These are phyloP conservation scores for Vultur gryphus DNA, from an alignment of 2,797 vertebrate genomes.

Conservation along the genomic window DNA sequence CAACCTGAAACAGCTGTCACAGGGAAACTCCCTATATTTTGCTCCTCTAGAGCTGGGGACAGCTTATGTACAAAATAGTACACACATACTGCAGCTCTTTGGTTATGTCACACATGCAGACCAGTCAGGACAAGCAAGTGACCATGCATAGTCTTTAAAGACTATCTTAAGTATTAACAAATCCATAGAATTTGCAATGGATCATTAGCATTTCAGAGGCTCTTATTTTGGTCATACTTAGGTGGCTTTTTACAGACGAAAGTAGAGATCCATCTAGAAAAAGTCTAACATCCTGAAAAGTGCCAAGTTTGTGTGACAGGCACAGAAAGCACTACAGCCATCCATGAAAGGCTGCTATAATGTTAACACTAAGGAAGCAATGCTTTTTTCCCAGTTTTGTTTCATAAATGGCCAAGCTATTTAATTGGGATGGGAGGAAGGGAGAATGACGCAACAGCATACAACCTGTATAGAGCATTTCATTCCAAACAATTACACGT, in stretches of 20 bases:
- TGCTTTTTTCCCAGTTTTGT: background rate
- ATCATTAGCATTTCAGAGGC: background rate
- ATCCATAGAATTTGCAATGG: background rate
- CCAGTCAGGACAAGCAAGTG: background rate
- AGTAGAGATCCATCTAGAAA: background rate
- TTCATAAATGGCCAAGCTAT: background rate
- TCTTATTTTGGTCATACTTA: background rate
- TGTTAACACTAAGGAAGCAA: background rate
- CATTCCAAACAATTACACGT: background rate
- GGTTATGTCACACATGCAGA: background rate
- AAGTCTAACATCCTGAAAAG: background rate
- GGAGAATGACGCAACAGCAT: background rate
- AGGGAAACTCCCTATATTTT: background rate
- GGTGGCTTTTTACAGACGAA: background rate
- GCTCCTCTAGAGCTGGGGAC: background rate
- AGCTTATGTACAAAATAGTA: background rate
- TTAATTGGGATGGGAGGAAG: background rate
- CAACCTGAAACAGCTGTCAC: background rate
- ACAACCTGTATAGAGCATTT: background rate
- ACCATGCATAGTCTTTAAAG: accelerated
- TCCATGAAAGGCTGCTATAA: background rate
- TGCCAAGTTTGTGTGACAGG: background rate
- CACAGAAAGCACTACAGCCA: background rate
- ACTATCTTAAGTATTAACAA: background rate
- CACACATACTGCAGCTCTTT: background rate